Evolutionary conservation across 2,888 invertebrate genomes (phyloP).

Genomic region (Drosophila colorata): DNA sequence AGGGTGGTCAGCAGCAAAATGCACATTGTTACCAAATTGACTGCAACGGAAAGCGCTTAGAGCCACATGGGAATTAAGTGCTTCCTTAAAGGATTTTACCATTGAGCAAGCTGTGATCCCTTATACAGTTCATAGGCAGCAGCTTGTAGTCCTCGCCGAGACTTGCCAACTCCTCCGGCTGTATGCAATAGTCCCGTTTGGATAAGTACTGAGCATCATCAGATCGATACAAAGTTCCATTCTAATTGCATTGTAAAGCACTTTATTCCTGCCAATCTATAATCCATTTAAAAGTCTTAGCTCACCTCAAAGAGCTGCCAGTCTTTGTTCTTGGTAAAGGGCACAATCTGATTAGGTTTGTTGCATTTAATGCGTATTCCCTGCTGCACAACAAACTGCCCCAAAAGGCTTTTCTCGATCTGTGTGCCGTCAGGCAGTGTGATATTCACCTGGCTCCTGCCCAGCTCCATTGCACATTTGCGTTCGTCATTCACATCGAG

Average conservation of each 20-base stretch:
- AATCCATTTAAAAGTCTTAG: neutral
- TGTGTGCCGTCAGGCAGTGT: neutral
- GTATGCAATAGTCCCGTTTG: constrained; percentile 19
- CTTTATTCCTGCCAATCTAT: neutral
- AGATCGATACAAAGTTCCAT: constrained; percentile 16
- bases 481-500: neutral
- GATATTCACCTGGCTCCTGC: constrained; percentile 6
- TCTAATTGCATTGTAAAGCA: constrained; percentile 1
- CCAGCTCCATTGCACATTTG: constrained; percentile 4
- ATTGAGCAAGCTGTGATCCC: neutral
- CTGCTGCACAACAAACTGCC: constrained; percentile 15
- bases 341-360: neutral
- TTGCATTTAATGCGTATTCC: constrained; percentile 1
- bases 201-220: neutral
- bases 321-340: constrained; percentile 11
- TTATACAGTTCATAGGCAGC: neutral
- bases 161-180: neutral
- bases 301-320: constrained; percentile 38
- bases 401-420: neutral
- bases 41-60: neutral
- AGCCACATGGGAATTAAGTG: neutral
- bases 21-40: neutral
- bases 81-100: neutral
- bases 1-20: constrained; percentile 61
- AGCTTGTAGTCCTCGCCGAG: neutral